These are phyloP conservation scores for Tautogolabrus adspersus DNA, from an alignment of 2,113 vertebrate genomes.

Conservation along the genomic window DNA sequence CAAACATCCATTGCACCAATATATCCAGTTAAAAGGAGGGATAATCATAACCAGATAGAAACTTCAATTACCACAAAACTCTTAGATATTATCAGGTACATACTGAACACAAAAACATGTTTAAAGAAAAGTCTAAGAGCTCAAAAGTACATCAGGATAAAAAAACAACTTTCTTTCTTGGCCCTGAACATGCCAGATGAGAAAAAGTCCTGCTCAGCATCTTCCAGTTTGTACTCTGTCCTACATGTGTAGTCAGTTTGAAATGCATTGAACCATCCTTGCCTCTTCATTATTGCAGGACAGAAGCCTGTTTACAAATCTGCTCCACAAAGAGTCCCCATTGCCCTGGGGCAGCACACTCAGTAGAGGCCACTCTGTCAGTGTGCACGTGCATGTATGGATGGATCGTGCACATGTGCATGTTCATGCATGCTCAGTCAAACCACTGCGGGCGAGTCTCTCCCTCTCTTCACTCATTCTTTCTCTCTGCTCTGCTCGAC, in stretches of 20 bases:
- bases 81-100: too few species aligned
- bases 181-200: not conserved
- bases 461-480: slow-evolving; percentile 10
- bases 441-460: slow-evolving; percentile 45
- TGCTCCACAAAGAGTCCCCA: not conserved
- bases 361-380: not conserved
- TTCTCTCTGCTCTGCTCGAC: slow-evolving; percentile 21
- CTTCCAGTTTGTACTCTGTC: not conserved
- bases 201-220: not conserved
- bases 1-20: too few species aligned
- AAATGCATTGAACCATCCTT: not conserved
- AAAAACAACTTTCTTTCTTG: too few species aligned
- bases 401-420: slow-evolving; percentile 21
- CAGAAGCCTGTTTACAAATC: slow-evolving; percentile 33
- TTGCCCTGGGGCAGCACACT: slow-evolving; percentile 26
- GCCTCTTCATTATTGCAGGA: slow-evolving; percentile 2
- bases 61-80: too few species aligned
- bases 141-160: too few species aligned
- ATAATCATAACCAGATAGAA: too few species aligned
- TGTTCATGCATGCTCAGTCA: slow-evolving; percentile 58
- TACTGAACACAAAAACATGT: too few species aligned
- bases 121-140: too few species aligned
- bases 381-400: slow-evolving; percentile 3
- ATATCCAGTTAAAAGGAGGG: too few species aligned
- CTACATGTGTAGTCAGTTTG: not conserved